phyloP scores from a whole-genome alignment of 1,140 invertebrate species.

The Rhagoletis zephyria region DNA sequence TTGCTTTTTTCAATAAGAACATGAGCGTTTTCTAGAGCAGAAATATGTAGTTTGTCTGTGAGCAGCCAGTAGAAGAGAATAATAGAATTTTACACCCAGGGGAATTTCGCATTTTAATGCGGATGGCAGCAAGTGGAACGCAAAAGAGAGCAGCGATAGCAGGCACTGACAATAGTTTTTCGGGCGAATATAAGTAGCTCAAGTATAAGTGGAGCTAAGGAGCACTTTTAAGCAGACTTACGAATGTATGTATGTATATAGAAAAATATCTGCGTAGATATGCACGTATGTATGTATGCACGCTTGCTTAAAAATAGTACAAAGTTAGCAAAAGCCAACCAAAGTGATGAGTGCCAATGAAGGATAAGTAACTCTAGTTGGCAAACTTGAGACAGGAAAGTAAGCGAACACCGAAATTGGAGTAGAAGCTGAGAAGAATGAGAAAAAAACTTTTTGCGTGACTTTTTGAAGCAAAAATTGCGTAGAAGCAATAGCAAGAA shows the following conservation, averaged over 20 bases:
- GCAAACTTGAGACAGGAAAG: background rate
- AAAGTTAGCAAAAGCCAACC: background rate
- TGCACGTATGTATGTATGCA: background rate
- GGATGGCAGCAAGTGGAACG: background rate
- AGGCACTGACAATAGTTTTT: conserved; percentile 30
- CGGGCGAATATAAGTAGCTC: conserved; percentile 39
- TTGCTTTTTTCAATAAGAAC: background rate
- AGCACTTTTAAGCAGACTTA: background rate
- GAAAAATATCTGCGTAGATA: too few relatives aligned
- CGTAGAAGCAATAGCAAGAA: background rate
- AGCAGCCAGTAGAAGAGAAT: conserved; percentile 7
- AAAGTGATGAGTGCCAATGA: conserved; percentile 26
- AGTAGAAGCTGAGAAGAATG: conserved; percentile 11
- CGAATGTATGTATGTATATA: too few relatives aligned
- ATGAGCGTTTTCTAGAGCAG: background rate
- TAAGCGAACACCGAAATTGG: conserved; percentile 18
- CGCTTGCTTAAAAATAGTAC: background rate
- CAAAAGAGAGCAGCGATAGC: background rate
- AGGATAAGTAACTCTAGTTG: conserved; percentile 41
- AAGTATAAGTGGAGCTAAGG: conserved; percentile 41
- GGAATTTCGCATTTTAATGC: conserved; percentile 50
- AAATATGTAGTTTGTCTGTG: too few relatives aligned
- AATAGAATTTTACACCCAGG: conserved; percentile 54
- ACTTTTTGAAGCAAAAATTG: background rate
- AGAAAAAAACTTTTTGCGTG: background rate